Percentiles rank a stretch among this genome's conserved stretches.
Evolutionary conservation across 2,797 vertebrate species (phyloP).

Genomic region (Nyctibius grandis): DNA sequence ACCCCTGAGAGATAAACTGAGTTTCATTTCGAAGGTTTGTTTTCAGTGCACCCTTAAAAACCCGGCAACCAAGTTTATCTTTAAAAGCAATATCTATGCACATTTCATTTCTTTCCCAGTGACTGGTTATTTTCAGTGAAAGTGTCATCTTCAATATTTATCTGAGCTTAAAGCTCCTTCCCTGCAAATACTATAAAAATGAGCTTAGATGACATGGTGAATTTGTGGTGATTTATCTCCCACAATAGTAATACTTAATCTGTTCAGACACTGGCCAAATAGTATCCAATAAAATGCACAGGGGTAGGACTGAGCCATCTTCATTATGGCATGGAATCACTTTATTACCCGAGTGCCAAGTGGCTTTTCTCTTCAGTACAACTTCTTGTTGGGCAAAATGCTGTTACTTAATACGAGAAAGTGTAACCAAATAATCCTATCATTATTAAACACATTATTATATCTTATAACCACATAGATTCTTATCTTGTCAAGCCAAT

Average conservation of each 20-base stretch:
- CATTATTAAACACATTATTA: not conserved
- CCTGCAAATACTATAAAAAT: constrained; percentile 40
- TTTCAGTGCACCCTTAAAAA: not conserved
- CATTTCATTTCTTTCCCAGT: constrained; percentile 41
- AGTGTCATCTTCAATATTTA: constrained; percentile 49
- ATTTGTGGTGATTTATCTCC: constrained; percentile 47
- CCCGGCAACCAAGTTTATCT: not conserved
- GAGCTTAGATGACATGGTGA: constrained; percentile 8
- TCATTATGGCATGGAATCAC: not conserved
- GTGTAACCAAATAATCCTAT: not conserved
- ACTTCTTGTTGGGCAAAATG: not conserved
- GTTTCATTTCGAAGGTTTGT: not conserved
- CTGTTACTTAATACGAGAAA: not conserved
- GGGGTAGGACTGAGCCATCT: not conserved
- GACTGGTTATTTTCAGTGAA: constrained; percentile 38
- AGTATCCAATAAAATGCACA: not conserved
- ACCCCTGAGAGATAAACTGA: not conserved
- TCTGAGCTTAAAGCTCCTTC: constrained; percentile 27
- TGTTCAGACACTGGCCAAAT: not conserved
- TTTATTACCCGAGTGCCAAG: not conserved
- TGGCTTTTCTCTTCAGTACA: not conserved
- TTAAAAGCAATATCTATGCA: constrained; percentile 35
- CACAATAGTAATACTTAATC: constrained; percentile 22
- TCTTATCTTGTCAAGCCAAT: not conserved
- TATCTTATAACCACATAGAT: not conserved